Percentiles rank a stretch among this genome's conserved stretches.
These are phyloP conservation scores for Coelinius sp. DNA, from an alignment of 2,888 invertebrate genomes.

Conservation along the genomic window DNA sequence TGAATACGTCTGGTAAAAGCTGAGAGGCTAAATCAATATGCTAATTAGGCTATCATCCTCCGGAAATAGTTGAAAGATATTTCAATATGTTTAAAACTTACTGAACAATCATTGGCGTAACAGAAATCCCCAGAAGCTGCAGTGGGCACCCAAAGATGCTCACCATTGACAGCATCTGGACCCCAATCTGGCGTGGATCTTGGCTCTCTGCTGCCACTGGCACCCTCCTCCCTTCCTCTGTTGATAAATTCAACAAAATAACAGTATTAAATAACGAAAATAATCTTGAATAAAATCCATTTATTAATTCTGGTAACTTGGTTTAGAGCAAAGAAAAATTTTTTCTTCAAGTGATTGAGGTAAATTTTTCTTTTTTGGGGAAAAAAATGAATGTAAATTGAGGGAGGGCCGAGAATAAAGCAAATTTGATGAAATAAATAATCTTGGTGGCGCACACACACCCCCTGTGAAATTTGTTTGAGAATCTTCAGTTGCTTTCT, in stretches of 20 bases:
- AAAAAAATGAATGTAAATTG: neutral
- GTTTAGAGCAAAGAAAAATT: neutral
- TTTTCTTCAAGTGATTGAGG: neutral
- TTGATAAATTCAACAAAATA: slow-evolving; percentile 36
- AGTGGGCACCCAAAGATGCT: slow-evolving; percentile 94
- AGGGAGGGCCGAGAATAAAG: neutral
- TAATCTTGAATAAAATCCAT: neutral
- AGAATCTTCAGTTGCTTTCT: neutral
- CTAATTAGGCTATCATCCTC: too few species aligned
- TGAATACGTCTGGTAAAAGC: neutral
- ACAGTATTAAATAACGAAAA: slow-evolving; percentile 11
- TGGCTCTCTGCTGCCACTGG: slow-evolving; percentile 71
- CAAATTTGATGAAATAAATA: neutral
- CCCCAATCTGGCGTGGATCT: slow-evolving; percentile 91
- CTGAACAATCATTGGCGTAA: slow-evolving; percentile 92
- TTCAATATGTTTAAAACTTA: slow-evolving; percentile 65
- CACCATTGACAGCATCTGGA: slow-evolving; percentile 88
- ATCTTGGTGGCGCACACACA: neutral
- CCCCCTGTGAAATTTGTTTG: neutral
- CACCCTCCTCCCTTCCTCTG: slow-evolving; percentile 61
- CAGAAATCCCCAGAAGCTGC: slow-evolving; percentile 95
- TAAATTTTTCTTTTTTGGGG: too few species aligned
- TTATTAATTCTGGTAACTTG: neutral
- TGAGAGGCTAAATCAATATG: too few species aligned
- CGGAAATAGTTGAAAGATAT: neutral